These are phyloP conservation scores for Aulostomus chinensis DNA, from an alignment of 2,797 vertebrate genomes.

Conservation along the genomic window DNA sequence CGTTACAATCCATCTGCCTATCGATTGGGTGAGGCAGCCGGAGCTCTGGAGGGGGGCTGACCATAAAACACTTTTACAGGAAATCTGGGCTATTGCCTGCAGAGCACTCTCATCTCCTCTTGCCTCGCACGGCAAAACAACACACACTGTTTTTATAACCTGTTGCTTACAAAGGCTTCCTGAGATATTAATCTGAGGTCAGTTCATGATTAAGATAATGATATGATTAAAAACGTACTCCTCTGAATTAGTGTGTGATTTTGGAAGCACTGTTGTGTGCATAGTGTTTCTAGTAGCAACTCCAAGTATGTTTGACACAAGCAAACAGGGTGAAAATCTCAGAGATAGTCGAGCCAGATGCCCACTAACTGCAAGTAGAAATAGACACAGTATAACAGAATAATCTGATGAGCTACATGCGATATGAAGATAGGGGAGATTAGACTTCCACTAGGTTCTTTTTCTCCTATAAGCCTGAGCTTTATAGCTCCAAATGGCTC, in stretches of 20 bases:
- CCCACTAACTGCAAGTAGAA: conserved; percentile 42
- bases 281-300: conserved; percentile 5
- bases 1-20: conserved; percentile 64
- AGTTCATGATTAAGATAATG: conserved; percentile 28
- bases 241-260: conserved; percentile 17
- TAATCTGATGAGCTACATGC: conserved; percentile 62
- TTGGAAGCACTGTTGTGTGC: conserved; percentile 17
- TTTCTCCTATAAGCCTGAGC: conserved; percentile 69
- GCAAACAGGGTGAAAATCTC: conserved; percentile 18
- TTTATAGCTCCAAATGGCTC: conserved; percentile 81
- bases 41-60: conserved; percentile 21
- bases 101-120: conserved; percentile 21
- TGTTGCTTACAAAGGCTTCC: conserved; percentile 53
- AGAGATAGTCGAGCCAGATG: conserved; percentile 30
- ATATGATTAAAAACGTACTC: conserved; percentile 4
- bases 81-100: conserved; percentile 46
- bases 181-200: conserved; percentile 21
- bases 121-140: conserved; percentile 34
- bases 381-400: conserved; percentile 60
- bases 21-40: conserved; percentile 57
- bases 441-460: conserved; percentile 68
- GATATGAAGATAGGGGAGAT: conserved; percentile 67
- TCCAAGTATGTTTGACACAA: conserved; percentile 14
- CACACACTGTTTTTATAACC: conserved; percentile 43
- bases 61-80: conserved; percentile 73